These are phyloP conservation scores for Stegophylla sp. DNA, from an alignment of 2,888 invertebrate genomes.

Conservation along the genomic window DNA sequence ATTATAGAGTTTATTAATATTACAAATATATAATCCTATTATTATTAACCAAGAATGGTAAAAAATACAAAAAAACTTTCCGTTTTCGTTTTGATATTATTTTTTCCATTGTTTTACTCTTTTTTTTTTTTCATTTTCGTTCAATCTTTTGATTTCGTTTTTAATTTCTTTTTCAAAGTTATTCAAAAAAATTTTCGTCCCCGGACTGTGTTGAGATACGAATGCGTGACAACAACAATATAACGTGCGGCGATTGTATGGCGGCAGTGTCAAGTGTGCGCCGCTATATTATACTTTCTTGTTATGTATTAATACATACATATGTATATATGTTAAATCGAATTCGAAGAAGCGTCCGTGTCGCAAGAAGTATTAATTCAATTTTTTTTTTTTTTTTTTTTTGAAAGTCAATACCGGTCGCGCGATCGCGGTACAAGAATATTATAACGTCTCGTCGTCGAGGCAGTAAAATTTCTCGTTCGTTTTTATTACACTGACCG, in stretches of 20 bases:
- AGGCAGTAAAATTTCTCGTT: conserved; percentile 38
- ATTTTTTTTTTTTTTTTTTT: conserved; percentile 21
- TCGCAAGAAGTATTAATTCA: neutral
- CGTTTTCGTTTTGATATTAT: too few relatives aligned
- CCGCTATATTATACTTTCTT: neutral
- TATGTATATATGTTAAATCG: too few relatives aligned
- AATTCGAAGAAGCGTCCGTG: conserved; percentile 11
- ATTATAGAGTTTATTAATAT: too few relatives aligned
- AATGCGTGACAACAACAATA: neutral
- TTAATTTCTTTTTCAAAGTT: too few relatives aligned
- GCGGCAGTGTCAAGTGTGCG: neutral
- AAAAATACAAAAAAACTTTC: too few relatives aligned
- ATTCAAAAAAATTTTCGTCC: too few relatives aligned
- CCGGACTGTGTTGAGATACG: too few relatives aligned
- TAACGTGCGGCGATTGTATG: neutral
- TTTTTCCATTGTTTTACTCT: too few relatives aligned
- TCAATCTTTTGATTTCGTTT: too few relatives aligned
- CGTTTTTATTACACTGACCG: neutral
- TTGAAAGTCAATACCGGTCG: conserved; percentile 40
- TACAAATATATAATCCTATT: too few relatives aligned
- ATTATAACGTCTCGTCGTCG: conserved; percentile 19
- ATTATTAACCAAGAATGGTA: too few relatives aligned
- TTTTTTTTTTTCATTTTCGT: too few relatives aligned
- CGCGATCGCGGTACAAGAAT: neutral
- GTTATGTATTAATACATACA: neutral